Base-by-base conservation (phyloP, 2,797 vertebrate species). In the Cetoscarus ocellatus region DNA sequence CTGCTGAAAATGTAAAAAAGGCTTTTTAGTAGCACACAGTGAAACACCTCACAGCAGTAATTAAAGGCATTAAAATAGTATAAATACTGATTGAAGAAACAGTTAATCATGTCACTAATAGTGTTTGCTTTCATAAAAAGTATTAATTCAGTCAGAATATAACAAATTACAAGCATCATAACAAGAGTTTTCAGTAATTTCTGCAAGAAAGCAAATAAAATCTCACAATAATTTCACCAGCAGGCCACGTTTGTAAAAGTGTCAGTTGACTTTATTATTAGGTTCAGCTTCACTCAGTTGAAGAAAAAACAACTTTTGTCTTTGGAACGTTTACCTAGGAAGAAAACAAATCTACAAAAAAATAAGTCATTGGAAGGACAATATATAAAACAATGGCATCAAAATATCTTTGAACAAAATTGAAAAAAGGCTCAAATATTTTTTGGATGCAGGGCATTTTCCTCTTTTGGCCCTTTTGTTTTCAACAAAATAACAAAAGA, bases 391-490 rank as follows among this genome's bases (percentile, higher is more conserved):
- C 81, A 87, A 92, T 88, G 78, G 83, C 88, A 93, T 91, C 62
- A 91, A 90, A 93, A 90, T 85, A 89, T 86, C 71, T 91, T 90
- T 90, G 71, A 73, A 85, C 58, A 79, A 95, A 94, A 93, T 8
- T 6, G 52, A 72, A 62, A 91, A 78, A 64, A 90, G 88, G 95
- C 95, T 96, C 95, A 97, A 96, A 94, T 91, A 88, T 83, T 91
- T 91, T 91, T 92, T 88, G 87, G 89, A 96, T 95, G 95, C 94
- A 88, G 96, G 96, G 95, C 94, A 94, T 91, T 92, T 94, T 94
- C 87, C 70, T 82, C 44, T 73, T 92, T 92, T 94, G 89, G 92
- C 96, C 95, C 91, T 91, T 91, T 95, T 93, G 96, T 95, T 96
- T 88, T 93, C 92, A 75, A 94, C 88, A 96, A 73, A 79, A 88